Evolutionary conservation across 2,113 vertebrate species (phyloP).

Genomic region (Larimichthys crocea): DNA sequence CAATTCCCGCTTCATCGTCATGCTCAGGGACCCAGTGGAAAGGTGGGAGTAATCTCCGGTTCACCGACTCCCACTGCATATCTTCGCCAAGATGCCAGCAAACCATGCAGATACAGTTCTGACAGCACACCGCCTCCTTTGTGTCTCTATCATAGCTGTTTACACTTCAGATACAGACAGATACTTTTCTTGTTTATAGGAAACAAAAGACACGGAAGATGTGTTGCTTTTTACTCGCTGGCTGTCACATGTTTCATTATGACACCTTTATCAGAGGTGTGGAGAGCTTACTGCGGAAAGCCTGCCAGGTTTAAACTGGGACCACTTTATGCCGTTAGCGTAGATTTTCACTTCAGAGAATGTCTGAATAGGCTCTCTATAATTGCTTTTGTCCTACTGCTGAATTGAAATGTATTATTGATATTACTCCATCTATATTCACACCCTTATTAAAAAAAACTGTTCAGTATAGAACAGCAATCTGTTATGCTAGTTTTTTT

Average conservation of each 20-base stretch:
- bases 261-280: conserved; percentile 30
- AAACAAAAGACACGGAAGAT: conserved; percentile 46
- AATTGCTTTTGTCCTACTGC: conserved; percentile 30
- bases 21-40: conserved; percentile 97
- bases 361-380: conserved; percentile 32
- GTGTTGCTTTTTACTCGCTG: conserved; percentile 26
- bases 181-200: conserved; percentile 33
- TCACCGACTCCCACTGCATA: not conserved
- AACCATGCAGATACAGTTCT: not conserved
- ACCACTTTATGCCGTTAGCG: conserved; percentile 12
- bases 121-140: not conserved
- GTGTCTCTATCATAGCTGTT: conserved; percentile 32
- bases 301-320: conserved; percentile 20
- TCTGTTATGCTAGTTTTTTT: not conserved
- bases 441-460: not conserved
- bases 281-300: conserved; percentile 3
- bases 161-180: conserved; percentile 28
- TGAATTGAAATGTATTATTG: conserved; percentile 10
- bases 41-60: conserved; percentile 81
- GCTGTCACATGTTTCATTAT: conserved; percentile 30
- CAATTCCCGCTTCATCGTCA: conserved; percentile 90
- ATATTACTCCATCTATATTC: conserved; percentile 1
- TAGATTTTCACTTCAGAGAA: conserved; percentile 37
- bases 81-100: not conserved
- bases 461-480: not conserved